Percentiles rank a stretch among this genome's conserved stretches.
Conservation (phyloP, 35 echinoderm and acorn worm species). For the Acanthaster planci region DNA sequence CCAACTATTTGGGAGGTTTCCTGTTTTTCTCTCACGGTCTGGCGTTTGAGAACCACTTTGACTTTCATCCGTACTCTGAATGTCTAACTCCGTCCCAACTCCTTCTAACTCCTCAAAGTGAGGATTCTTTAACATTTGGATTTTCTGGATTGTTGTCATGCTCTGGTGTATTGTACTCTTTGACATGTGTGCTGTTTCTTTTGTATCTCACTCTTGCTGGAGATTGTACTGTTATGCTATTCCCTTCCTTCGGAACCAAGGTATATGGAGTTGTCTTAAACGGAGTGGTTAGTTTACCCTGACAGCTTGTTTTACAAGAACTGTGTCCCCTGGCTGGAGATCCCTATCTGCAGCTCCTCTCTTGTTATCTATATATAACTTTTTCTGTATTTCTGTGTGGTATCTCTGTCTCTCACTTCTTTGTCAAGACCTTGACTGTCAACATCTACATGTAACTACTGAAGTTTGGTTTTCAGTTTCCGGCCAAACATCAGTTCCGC, state of each 20-base stretch:
- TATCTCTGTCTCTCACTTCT: conserved; percentile 40
- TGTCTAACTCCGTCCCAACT: conserved; percentile 21
- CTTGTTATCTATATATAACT: conserved; percentile 40
- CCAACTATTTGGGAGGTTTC: no score
- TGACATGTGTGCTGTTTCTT: conserved; percentile 53
- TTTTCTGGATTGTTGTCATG: not conserved
- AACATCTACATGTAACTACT: conserved; percentile 12
- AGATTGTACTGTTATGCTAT: conserved; percentile 37
- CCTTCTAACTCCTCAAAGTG: conserved; percentile 14
- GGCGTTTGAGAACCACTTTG: no score
- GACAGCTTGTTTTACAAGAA: conserved; percentile 37
- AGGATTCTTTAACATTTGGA: not conserved
- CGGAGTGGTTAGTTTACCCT: conserved; percentile 30
- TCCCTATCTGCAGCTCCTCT: conserved; percentile 37
- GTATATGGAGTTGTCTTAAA: conserved; percentile 28
- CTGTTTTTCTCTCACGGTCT: no score
- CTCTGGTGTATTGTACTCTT: conserved; percentile 14
- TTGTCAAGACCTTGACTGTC: conserved; percentile 21
- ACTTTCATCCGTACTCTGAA: no score
- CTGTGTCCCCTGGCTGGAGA: conserved; percentile 22
- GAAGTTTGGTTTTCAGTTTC: conserved; percentile 58
- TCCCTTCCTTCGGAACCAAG: conserved; percentile 40
- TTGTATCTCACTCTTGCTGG: conserved; percentile 52
- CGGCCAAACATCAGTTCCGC: conserved; percentile 51
- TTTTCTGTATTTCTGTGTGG: conserved; percentile 35